A percentile compares a stretch with the other conserved stretches of the same genome.
These are phyloP conservation scores for Ophthalmolycus amberensis DNA, from an alignment of 2,113 vertebrate species.

Conservation along the genomic window DNA sequence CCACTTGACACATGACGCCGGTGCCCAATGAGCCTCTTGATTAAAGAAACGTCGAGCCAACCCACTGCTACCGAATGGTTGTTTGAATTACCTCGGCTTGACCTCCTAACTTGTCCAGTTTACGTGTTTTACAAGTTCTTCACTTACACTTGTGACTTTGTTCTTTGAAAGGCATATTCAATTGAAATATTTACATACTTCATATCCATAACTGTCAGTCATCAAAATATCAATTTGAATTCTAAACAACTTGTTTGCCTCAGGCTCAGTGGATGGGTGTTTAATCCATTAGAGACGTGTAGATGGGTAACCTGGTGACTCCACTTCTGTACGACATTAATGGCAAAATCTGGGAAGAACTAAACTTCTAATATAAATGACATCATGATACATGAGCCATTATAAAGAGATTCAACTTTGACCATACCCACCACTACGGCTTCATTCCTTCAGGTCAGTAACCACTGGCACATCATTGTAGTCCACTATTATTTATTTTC, in stretches of 20 bases:
- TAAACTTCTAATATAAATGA: not conserved
- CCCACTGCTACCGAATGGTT: conserved; percentile 5
- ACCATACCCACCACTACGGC: not conserved
- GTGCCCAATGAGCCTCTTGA: conserved; percentile 29
- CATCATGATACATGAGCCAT: not conserved
- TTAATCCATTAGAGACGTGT: not conserved
- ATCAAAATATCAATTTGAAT: not conserved
- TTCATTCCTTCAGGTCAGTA: not conserved
- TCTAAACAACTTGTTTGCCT: not conserved
- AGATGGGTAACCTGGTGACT: conserved; percentile 1
- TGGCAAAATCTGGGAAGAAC: not conserved
- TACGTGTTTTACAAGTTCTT: not conserved
- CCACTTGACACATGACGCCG: conserved; percentile 13
- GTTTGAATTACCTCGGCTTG: conserved; percentile 7
- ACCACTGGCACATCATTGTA: not conserved
- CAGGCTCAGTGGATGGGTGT: not conserved
- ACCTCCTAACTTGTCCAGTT: conserved; percentile 4
- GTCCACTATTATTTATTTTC: not conserved
- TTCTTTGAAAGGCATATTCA: not conserved
- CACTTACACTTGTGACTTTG: not conserved
- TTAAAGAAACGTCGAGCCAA: conserved; percentile 11
- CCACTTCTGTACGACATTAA: not conserved
- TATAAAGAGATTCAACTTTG: not conserved
- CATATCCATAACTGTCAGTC: not conserved
- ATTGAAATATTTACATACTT: not conserved